These are phyloP conservation scores for Sinocyclocheilus anshuiensis DNA, from an alignment of 2,113 vertebrate genomes.

Conservation along the genomic window DNA sequence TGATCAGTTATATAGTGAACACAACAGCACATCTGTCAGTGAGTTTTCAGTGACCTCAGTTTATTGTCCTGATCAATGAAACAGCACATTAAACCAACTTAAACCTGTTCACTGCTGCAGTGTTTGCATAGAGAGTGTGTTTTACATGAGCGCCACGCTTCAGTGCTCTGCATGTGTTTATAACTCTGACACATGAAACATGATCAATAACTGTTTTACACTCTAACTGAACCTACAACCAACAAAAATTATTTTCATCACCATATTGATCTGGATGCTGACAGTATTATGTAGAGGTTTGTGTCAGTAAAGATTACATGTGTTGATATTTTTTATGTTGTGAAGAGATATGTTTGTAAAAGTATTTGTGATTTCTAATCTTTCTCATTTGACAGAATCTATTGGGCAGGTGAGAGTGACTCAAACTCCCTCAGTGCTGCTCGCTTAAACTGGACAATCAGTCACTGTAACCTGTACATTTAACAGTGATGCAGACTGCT, in stretches of 20 bases:
- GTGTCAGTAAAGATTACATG: background rate
- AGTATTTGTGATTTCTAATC: background rate
- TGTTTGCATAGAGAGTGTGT: background rate
- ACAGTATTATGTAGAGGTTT: constrained; percentile 3
- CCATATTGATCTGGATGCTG: background rate
- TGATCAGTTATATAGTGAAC: no score
- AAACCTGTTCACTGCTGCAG: no score
- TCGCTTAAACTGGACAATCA: background rate
- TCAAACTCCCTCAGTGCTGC: background rate
- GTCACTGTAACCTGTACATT: background rate
- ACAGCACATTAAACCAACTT: no score
- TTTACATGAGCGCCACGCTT: background rate
- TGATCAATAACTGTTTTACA: background rate
- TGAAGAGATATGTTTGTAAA: no score
- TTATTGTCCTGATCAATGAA: no score
- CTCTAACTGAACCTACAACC: background rate
- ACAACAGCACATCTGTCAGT: no score
- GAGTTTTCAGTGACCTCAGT: no score
- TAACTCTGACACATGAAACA: background rate
- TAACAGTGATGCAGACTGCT: background rate
- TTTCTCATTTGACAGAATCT: constrained; percentile 6
- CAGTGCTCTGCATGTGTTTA: background rate
- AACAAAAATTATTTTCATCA: background rate
- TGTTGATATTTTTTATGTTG: background rate
- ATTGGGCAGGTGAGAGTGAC: background rate